A percentile compares a stretch with the other conserved stretches of the same genome.
phyloP scores from a whole-genome alignment of 2,797 vertebrate genomes.

The Pseudochirops cupreus region DNA sequence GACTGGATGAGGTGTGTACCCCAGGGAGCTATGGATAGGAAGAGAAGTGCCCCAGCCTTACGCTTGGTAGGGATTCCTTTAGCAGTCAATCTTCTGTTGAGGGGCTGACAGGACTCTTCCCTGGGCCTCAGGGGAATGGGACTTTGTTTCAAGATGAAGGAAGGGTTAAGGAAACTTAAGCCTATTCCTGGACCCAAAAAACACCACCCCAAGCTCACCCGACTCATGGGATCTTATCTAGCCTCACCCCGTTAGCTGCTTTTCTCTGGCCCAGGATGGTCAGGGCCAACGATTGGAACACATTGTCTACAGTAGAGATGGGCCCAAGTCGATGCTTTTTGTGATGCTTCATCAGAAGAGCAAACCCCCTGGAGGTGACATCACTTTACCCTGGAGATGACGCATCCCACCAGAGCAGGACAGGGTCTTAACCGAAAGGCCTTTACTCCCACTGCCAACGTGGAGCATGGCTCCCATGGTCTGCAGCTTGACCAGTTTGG shows the following conservation, averaged over 20 bases:
- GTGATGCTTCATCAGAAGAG: neutral
- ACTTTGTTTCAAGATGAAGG: neutral
- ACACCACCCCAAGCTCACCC: neutral
- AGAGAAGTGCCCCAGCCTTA: neutral
- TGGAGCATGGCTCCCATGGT: conserved; percentile 75
- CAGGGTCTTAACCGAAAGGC: conserved; percentile 56
- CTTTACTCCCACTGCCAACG: conserved; percentile 22
- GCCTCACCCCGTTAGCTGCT: no score
- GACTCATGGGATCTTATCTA: neutral
- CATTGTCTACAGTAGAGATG: neutral
- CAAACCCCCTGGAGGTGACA: neutral
- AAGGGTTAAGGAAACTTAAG: rapidly evolving
- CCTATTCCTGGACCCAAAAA: neutral
- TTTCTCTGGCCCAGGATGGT: neutral
- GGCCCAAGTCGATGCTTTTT: neutral
- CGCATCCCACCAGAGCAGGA: neutral
- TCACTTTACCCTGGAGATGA: neutral
- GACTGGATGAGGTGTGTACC: neutral
- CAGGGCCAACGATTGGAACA: neutral
- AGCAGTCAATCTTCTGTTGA: neutral
- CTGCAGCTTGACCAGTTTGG: conserved; percentile 85
- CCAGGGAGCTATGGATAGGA: neutral
- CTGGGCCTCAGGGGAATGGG: neutral
- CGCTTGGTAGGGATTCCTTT: neutral
- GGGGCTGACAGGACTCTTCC: neutral